phyloP scores from a whole-genome alignment of 2,113 vertebrate species.

The Chloebia gouldiae region DNA sequence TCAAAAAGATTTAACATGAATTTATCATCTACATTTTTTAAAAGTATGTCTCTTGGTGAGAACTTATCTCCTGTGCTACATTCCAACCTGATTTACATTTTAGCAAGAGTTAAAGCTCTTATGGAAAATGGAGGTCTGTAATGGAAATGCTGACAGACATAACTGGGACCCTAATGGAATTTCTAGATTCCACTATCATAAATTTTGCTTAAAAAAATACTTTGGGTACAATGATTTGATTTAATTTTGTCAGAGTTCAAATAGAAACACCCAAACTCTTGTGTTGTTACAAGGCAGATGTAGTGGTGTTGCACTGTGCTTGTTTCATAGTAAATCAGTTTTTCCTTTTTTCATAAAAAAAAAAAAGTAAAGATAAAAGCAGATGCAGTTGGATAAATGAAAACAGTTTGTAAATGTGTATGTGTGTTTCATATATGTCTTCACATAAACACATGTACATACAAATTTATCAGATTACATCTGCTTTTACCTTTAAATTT shows the following conservation, averaged over 20 bases:
- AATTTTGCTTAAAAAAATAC: neutral
- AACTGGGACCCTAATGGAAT: conserved; percentile 50
- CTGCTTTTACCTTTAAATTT: conserved; percentile 82
- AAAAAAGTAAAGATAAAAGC: conserved; percentile 20
- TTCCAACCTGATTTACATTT: conserved; percentile 53
- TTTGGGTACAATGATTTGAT: neutral
- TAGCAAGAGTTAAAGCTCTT: conserved; percentile 7
- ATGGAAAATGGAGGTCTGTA: conserved; percentile 24
- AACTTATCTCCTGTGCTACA: conserved; percentile 12
- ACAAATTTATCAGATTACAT: conserved; percentile 76
- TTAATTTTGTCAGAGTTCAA: neutral
- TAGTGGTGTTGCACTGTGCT: conserved; percentile 21
- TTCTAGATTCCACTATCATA: conserved; percentile 10
- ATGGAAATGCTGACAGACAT: neutral
- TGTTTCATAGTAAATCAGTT: conserved; percentile 6
- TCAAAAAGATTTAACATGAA: conserved; percentile 43
- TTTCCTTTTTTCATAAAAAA: neutral
- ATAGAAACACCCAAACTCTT: neutral
- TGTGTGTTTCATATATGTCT: conserved; percentile 53
- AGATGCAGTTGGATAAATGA: conserved; percentile 49
- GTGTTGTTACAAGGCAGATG: neutral
- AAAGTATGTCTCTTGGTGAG: conserved; percentile 50
- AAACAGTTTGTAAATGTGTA: conserved; percentile 26
- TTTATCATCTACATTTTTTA: conserved; percentile 42
- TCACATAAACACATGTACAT: conserved; percentile 62